A percentile compares a stretch with the other conserved stretches of the same genome.
Evolutionary conservation across 2,797 vertebrate species (phyloP).

Genomic region (Apogon talboti): DNA sequence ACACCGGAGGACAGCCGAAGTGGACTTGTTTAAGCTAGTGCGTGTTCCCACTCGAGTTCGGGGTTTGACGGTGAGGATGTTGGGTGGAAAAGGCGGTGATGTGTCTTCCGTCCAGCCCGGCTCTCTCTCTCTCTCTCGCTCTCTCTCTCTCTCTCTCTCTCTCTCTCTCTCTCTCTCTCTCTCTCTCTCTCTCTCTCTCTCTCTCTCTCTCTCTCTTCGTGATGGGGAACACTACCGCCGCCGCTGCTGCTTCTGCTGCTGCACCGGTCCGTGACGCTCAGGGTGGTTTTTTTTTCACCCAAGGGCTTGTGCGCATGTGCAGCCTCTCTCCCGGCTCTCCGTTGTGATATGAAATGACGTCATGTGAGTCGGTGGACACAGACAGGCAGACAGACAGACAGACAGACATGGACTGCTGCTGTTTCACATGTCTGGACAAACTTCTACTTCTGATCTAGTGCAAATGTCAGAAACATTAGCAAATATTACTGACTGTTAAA

Average conservation of each 20-base stretch:
- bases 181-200: slow-evolving; percentile 7
- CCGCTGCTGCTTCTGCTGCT: slow-evolving; percentile 67
- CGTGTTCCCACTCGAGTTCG: slow-evolving; percentile 47
- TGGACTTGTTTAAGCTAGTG: slow-evolving; percentile 1
- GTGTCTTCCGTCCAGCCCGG: slow-evolving; percentile 54
- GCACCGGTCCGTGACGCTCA: slow-evolving; percentile 71
- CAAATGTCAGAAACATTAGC: too few relatives aligned
- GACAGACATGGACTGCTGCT: too few relatives aligned
- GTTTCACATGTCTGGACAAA: not conserved
- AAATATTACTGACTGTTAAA: not conserved
- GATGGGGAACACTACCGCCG: slow-evolving; percentile 58
- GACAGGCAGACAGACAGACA: not conserved
- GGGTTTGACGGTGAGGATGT: slow-evolving; percentile 63
- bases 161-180: too few relatives aligned
- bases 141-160: slow-evolving; percentile 12
- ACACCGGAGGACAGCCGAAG: slow-evolving; percentile 47
- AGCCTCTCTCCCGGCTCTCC: slow-evolving; percentile 63
- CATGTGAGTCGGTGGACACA: slow-evolving; percentile 49
- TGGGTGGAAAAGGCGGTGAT: slow-evolving; percentile 60
- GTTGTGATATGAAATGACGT: slow-evolving; percentile 72
- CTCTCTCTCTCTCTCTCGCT: slow-evolving; percentile 22
- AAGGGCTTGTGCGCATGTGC: slow-evolving; percentile 76
- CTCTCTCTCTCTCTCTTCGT: slow-evolving; percentile 47
- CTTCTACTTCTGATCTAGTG: not conserved
- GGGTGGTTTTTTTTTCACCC: not conserved